These are phyloP conservation scores for Lasioglossum oenotherae DNA, from an alignment of 2,888 invertebrate species.

Conservation along the genomic window DNA sequence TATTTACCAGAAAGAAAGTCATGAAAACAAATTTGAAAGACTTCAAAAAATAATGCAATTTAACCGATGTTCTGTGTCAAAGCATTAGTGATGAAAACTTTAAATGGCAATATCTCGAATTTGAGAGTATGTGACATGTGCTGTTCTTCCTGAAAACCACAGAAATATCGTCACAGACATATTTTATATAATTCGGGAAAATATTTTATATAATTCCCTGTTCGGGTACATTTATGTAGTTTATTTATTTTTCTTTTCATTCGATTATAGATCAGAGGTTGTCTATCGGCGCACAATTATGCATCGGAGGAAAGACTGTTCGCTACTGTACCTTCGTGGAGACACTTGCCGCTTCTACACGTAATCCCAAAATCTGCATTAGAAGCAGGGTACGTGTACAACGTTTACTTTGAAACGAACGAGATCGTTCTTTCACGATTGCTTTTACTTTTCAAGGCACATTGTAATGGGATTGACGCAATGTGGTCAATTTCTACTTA, in stretches of 20 bases:
- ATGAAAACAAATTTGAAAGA: too few relatives aligned
- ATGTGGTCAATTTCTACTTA: constrained; percentile 96
- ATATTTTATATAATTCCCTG: background rate
- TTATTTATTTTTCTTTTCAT: background rate
- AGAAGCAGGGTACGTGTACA: constrained; percentile 79
- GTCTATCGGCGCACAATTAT: constrained; percentile 80
- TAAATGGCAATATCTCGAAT: too few relatives aligned
- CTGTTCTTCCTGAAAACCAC: too few relatives aligned
- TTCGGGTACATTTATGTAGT: background rate
- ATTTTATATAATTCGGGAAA: background rate
- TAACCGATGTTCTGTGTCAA: too few relatives aligned
- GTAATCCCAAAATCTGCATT: constrained; percentile 82
- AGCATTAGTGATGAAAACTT: too few relatives aligned
- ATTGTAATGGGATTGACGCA: constrained; percentile 98
- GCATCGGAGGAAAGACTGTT: constrained; percentile 82
- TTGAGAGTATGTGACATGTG: too few relatives aligned
- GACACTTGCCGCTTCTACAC: constrained; percentile 79
- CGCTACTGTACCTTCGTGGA: constrained; percentile 81
- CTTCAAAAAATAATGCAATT: too few relatives aligned
- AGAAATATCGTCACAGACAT: too few relatives aligned
- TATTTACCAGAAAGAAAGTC: too few relatives aligned
- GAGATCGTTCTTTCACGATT: background rate
- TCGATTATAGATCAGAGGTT: constrained; percentile 78
- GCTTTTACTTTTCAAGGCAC: constrained; percentile 87
- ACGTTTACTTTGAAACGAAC: background rate